phyloP scores from a whole-genome alignment of 2,797 vertebrate genomes.

The Chanos chanos region DNA sequence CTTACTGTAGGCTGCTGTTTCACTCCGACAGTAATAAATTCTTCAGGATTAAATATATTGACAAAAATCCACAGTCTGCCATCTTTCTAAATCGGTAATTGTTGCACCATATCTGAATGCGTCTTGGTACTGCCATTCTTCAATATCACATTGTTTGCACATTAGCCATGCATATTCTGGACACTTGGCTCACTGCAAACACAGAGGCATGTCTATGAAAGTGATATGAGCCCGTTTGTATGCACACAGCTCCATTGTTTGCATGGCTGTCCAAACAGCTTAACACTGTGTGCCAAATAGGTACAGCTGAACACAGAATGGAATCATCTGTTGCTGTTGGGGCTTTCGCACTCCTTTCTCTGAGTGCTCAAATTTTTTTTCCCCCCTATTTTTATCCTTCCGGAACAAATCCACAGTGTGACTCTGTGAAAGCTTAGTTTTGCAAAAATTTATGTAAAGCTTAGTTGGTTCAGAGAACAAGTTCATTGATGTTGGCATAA shows the following conservation, averaged over 20 bases:
- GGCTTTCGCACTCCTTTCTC: background rate
- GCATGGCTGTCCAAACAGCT: conserved; percentile 14
- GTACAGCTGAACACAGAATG: background rate
- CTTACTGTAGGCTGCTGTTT: too few species aligned
- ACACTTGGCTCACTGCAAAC: conserved; percentile 22
- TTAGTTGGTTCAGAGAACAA: background rate
- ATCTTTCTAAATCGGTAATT: conserved; percentile 6
- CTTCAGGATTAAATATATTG: too few species aligned
- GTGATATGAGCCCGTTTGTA: conserved; percentile 31
- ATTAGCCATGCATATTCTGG: conserved; percentile 2
- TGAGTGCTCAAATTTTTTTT: conserved; percentile 7
- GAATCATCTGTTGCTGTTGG: conserved; percentile 1
- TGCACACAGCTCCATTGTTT: conserved; percentile 11
- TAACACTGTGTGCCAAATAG: conserved; percentile 8
- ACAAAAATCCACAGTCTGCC: too few species aligned
- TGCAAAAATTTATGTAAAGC: background rate
- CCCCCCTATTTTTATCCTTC: background rate
- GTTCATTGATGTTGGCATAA: conserved; percentile 14
- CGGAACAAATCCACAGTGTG: background rate
- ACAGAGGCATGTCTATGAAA: background rate
- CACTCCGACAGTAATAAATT: too few species aligned
- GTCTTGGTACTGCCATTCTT: conserved; percentile 7
- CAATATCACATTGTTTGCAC: conserved; percentile 10
- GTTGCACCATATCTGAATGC: too few species aligned
- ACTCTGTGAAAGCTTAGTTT: background rate